Evolutionary conservation across 1,140 invertebrate genomes (phyloP), one percentile per base, ranked within the genome.

Genomic region (Drosophila tsacasi): DNA sequence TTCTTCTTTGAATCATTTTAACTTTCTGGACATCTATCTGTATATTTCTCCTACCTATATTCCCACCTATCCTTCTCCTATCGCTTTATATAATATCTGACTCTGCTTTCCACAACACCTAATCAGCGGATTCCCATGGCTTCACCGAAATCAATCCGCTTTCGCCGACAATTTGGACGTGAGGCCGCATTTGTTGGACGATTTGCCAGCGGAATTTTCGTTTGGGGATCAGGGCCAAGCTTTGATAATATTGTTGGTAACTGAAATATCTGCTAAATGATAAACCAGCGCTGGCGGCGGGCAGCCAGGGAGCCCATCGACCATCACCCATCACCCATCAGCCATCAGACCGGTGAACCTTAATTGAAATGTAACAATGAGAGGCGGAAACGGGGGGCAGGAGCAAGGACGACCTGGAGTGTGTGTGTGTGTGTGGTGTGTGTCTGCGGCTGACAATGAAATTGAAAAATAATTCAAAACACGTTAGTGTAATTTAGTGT

Each of bases 391-490:
- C 64, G 55, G 52, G 79, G 42, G 79, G 37, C 71, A 65, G 64
- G 60, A 76, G 42, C 66, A 65, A 61, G 64, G 60, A 58, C 46
- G 47, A 46, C 67, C 74, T 58, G 25, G 49, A 27, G 44, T 62
- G 35, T 44, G 25, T 30, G 61, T 65, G 67, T 40, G 59, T 46
- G 52, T 58, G 42, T n/a, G 17, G 17, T 10, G 67, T 46, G 37
- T 76, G 73, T 78, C 75, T 78, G 76, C 54, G 84, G 85, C 84
- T 79, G 84, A 89, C 84, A 89, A 90, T 91, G 79, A 90, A 90
- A 90, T 90, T 90, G 85, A 90, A 90, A 90, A 90, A 90, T 90
- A 90, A 90, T 90, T 90, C 85, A 90, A 90, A 90, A 90, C 85
- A 90, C 85, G 85, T 90, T 90, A 90, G 85, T 90, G 86, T 90